These are phyloP conservation scores for Vimba vimba DNA, from an alignment of 2,113 vertebrate species.

Conservation along the genomic window DNA sequence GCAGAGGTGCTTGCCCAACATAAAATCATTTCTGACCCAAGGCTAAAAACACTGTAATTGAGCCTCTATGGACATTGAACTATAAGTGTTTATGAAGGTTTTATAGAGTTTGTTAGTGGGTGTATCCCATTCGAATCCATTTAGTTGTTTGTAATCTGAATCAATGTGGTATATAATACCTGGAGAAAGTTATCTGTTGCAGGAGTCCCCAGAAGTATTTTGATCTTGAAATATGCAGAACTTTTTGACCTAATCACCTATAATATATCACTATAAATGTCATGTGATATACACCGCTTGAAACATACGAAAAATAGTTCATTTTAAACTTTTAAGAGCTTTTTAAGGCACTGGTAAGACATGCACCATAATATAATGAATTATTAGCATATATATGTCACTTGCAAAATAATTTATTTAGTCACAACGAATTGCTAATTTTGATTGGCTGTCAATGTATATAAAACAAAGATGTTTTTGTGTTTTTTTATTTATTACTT, in stretches of 20 bases:
- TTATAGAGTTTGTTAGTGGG: background rate
- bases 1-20: conserved; percentile 4
- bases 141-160: background rate
- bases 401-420: background rate
- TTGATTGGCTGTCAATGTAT: background rate
- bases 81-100: background rate
- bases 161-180: background rate
- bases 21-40: conserved; percentile 24
- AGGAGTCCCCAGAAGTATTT: too few relatives aligned
- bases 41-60: conserved; percentile 23
- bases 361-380: background rate
- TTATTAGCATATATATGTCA: background rate
- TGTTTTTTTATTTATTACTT: too few relatives aligned
- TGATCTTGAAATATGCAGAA: too few relatives aligned
- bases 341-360: background rate
- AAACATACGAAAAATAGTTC: background rate
- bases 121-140: background rate
- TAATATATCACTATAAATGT: background rate
- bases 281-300: background rate
- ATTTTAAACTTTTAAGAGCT: background rate
- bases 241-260: background rate
- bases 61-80: background rate
- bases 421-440: background rate
- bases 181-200: background rate
- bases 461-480: too few relatives aligned